Evolutionary conservation across 2,113 vertebrate genomes (phyloP), one percentile per base, ranked within the genome.

Genomic region (Chloropsis hardwickii): DNA sequence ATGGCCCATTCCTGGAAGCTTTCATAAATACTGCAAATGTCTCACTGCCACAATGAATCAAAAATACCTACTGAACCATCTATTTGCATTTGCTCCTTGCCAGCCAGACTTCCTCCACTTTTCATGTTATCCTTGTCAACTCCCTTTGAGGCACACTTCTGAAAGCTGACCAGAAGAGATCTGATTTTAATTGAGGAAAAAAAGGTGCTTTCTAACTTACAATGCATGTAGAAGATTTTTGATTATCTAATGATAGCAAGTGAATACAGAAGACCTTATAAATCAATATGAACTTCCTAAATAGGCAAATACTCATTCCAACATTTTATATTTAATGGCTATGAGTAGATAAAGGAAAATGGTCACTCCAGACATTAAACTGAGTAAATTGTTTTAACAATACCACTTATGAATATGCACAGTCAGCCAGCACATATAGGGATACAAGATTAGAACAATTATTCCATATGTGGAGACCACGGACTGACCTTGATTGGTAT

Each of bases 1-100:
- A 50, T 5, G 7, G 44, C n/a, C 33, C 5, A 2, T 44, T 51
- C 64, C 0, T 45, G 42, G 71, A 73, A 67, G 37, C 47, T 79
- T 71, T 56, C 25, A 56, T 51, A 78, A 86, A 45, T 21, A 48
- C 9, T 35, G 39, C 13, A 51, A 74, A 84, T 5, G 1, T 13
- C 42, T 74, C 54, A 76, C 33, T 20, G 48, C 62, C 51, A 70
- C 15, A 18, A 53, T 2, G 31, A 81, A 35, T 16, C 13, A 54
- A n/a, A 91, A 72, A 37, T 39, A 98, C 98, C 98, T 95, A 99
- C 99, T 35, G 98, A 98, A 86, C 95, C 95, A 97, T 99, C 99
- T 54, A 99, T 98, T 25, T 98, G 98, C 99, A 99, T 99, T 65
- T 99, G 99, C 95, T 99, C 99, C 83, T 99, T 98, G 81, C 99